These are phyloP conservation scores for Brachionus manjavacas DNA, from an alignment of 1,140 invertebrate species.

Conservation along the genomic window DNA sequence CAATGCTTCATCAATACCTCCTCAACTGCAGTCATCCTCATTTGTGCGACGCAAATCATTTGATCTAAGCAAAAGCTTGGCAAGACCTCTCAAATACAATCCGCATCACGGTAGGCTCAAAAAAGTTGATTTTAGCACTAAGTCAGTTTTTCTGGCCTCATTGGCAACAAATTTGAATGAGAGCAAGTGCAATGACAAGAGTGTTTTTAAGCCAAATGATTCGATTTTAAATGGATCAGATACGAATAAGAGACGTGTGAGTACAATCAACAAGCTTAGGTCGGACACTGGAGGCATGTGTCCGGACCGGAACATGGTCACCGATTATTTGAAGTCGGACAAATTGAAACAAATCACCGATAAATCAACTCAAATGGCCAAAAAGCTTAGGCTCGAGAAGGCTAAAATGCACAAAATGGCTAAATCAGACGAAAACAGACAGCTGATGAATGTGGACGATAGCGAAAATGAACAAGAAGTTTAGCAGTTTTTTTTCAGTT, in stretches of 20 bases:
- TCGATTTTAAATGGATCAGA: background rate
- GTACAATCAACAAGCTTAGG: background rate
- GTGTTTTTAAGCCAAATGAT: background rate
- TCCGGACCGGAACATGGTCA: background rate
- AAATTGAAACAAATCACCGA: background rate
- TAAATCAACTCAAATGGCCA: constrained; percentile 8
- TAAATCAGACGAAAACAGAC: background rate
- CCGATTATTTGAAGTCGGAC: background rate
- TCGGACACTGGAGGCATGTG: background rate
- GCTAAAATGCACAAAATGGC: background rate
- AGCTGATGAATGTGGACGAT: background rate
- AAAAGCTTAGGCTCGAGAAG: background rate
- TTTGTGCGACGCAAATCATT: constrained; percentile 17
- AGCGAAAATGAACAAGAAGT: background rate
- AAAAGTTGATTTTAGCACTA: background rate
- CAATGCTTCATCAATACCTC: background rate
- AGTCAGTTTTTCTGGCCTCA: background rate
- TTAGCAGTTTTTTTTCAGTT: background rate
- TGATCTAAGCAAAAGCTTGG: background rate
- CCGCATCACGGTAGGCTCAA: constrained; percentile 7
- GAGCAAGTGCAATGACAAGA: background rate
- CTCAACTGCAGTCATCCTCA: background rate
- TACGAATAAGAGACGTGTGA: background rate
- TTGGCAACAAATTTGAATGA: constrained; percentile 10
- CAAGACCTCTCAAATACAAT: background rate